A percentile compares a stretch with the other conserved stretches of the same genome.
Conservation (phyloP, 1,140 invertebrate genomes). For the Patella vulgata region DNA sequence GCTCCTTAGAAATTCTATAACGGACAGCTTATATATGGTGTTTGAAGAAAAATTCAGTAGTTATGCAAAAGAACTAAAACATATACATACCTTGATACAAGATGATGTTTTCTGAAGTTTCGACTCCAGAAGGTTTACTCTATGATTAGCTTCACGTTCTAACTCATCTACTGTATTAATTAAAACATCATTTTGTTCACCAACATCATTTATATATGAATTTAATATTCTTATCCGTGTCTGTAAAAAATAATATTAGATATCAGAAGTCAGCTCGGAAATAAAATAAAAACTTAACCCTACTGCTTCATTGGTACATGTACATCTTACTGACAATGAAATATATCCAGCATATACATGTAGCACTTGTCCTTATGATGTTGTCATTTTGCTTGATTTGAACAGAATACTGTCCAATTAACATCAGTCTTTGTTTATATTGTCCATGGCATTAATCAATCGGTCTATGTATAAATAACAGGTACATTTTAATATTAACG, state of each 20-base stretch:
- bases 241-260: too few relatives aligned
- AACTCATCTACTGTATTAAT: constrained; percentile 65
- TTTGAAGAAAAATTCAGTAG: too few relatives aligned
- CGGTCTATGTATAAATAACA: too few relatives aligned
- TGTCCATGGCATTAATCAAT: too few relatives aligned
- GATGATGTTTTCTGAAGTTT: constrained; percentile 55
- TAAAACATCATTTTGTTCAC: constrained; percentile 65
- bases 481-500: too few relatives aligned
- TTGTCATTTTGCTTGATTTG: too few relatives aligned
- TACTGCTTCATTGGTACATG: neutral
- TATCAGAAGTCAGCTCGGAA: too few relatives aligned
- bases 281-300: constrained; percentile 1
- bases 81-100: constrained; percentile 53
- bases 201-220: constrained; percentile 64
- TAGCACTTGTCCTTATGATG: neutral
- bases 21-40: too few relatives aligned
- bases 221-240: constrained; percentile 56
- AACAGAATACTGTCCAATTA: neutral
- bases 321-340: neutral
- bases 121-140: constrained; percentile 54
- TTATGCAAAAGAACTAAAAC: too few relatives aligned
- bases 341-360: neutral
- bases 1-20: too few relatives aligned
- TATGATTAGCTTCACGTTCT: constrained; percentile 63
- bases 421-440: neutral